These are phyloP conservation scores for Hymenochirus boettgeri DNA, from an alignment of 2,113 vertebrate genomes.

Conservation along the genomic window DNA sequence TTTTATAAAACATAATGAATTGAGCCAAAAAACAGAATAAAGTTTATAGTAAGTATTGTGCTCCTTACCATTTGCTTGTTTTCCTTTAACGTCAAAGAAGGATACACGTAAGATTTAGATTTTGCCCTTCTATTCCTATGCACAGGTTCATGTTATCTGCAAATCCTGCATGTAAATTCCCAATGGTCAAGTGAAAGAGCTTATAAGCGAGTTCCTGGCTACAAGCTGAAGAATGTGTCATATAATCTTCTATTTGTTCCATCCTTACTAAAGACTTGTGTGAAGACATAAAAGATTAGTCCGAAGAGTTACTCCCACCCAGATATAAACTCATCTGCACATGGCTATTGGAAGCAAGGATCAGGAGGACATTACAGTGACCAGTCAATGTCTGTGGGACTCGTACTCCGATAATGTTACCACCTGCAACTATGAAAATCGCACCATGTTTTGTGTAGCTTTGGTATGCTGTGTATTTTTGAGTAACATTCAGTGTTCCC, in stretches of 20 bases:
- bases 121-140: background rate
- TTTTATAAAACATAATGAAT: no score
- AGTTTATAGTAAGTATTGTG: no score
- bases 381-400: slow-evolving; percentile 46
- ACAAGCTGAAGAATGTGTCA: slow-evolving; percentile 6
- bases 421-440: slow-evolving; percentile 31
- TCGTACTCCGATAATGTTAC: slow-evolving; percentile 27
- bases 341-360: slow-evolving; percentile 32
- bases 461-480: slow-evolving; percentile 26
- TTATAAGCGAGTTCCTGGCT: slow-evolving; percentile 45
- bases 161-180: slow-evolving; percentile 30
- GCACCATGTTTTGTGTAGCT: slow-evolving; percentile 29
- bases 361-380: slow-evolving; percentile 29
- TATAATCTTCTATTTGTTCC: slow-evolving; percentile 20
- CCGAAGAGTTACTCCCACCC: slow-evolving; percentile 1
- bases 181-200: background rate
- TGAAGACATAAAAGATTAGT: slow-evolving; percentile 22
- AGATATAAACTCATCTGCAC: slow-evolving; percentile 39
- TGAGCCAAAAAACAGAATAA: no score
- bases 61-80: no score
- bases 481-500: slow-evolving; percentile 25
- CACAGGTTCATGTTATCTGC: slow-evolving; percentile 29
- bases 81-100: no score
- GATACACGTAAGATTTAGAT: no score
- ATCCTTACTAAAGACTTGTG: slow-evolving; percentile 17